Conservation (phyloP, 2,113 vertebrate species). For the Papio anubis region DNA sequence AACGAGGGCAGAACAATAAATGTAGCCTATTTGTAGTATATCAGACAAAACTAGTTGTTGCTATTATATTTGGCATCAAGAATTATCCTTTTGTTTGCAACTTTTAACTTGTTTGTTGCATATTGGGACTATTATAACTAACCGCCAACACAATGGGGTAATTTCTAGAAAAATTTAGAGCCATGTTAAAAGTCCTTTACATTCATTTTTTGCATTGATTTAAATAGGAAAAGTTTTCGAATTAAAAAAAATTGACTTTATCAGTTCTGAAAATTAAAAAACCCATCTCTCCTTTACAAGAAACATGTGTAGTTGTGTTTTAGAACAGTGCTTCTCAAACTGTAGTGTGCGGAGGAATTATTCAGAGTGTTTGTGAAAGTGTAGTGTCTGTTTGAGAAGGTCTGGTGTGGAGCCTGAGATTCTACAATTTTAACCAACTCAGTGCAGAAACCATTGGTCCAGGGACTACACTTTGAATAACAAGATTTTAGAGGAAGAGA, state of each 20-base stretch:
- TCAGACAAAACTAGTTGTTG: conserved; percentile 32
- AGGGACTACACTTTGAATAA: not conserved
- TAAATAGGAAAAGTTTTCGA: not conserved
- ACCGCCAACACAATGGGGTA: not conserved
- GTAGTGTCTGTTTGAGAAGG: not conserved
- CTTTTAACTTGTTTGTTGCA: conserved; percentile 16
- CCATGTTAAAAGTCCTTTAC: not conserved
- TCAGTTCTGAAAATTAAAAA: not conserved
- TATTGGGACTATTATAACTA: not conserved
- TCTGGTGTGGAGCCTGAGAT: not conserved
- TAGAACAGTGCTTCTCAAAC: not conserved
- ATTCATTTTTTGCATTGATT: not conserved
- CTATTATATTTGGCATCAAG: conserved; percentile 51
- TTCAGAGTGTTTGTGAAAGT: not conserved
- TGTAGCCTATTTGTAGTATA: conserved; percentile 51
- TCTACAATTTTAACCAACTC: not conserved
- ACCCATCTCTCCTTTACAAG: not conserved
- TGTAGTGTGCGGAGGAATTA: not conserved
- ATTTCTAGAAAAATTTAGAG: conserved; percentile 15
- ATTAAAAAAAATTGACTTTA: conserved; percentile 16
- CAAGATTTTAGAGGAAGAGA: conserved; percentile 4
- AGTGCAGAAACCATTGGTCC: not conserved
- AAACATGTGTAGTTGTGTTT: not conserved
- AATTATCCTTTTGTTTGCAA: conserved; percentile 19
- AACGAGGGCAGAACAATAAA: conserved; percentile 69